Evolutionary conservation across 2,113 vertebrate species (phyloP).

Genomic region (Philantomba maxwellii): DNA sequence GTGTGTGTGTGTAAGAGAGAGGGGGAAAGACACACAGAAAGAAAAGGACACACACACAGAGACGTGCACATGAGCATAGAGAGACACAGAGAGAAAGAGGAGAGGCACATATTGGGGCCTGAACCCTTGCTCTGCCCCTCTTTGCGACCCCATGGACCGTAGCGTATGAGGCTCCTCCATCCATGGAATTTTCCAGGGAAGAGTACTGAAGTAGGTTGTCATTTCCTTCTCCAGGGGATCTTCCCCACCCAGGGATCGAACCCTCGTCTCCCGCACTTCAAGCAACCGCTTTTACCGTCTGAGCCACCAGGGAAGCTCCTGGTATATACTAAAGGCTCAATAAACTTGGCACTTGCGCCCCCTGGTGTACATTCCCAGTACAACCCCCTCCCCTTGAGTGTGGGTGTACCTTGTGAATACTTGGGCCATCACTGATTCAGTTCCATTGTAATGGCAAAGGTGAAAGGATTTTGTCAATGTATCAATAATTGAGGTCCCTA

Average conservation of each 20-base stretch:
- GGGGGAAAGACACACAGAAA: background rate
- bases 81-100: background rate
- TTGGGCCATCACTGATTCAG: background rate
- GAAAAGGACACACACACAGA: background rate
- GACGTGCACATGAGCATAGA: rapidly evolving
- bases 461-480: background rate
- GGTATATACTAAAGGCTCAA: background rate
- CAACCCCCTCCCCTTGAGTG: background rate
- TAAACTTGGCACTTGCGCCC: background rate
- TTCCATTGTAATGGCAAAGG: background rate
- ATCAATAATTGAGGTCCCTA: background rate
- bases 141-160: background rate
- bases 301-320: background rate
- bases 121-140: background rate
- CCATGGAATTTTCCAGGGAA: background rate
- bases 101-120: background rate
- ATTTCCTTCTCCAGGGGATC: background rate
- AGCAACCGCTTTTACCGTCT: rapidly evolving
- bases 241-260: background rate
- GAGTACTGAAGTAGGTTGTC: background rate
- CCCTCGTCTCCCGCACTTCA: rapidly evolving
- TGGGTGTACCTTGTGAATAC: no score
- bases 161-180: background rate
- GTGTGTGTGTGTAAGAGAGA: background rate
- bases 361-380: background rate